Evolutionary conservation across 2,113 vertebrate genomes (phyloP), one percentile per base, ranked within the genome.

Genomic region (Mustela lutreola): DNA sequence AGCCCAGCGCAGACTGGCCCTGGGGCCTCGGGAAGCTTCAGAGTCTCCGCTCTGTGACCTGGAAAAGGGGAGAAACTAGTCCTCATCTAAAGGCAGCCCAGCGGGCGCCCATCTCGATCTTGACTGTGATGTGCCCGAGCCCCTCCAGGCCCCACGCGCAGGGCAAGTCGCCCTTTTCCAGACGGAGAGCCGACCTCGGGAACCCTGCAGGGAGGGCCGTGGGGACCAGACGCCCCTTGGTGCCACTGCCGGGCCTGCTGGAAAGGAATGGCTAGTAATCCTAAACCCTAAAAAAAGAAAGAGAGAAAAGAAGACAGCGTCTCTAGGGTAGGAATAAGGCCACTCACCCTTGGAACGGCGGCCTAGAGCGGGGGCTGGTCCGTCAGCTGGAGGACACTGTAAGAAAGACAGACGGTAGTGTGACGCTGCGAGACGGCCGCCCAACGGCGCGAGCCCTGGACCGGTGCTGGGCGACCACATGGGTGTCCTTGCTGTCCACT

Each of bases 111-210:
- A 19, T 75, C 39, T 42, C 22, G 33, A 42, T 18, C 5, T 22
- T 22, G 33, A n/a, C 33, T 58, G 8, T 6, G 8, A 8, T 4
- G 89, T 19, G 18, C 33, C 3, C 1, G 7, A n/a, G 88, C 42
- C 19, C 1, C 14, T 1, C 19, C 9, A 21, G 0, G 53, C 12
- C 19, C 65, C 33, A 0, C 0, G 0, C 4, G 0, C 42, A 2
- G 2, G 3, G 9, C 2, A 16, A 3, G 31, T 33, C 31, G 16
- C 14, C 15, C 31, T 67, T 8, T 7, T 33, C 31, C 63, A 3
- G 63, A 33, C 63, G 6, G 33, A 16, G 5, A 7, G 4, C 56
- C 2, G 21, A 9, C 0, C 2, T 15, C 6, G 5, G 85, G 82
- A 10, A 33, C 1, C 79, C 48, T 1, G 4, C 15, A 2, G 21